Conservation (phyloP, 2,797 vertebrate species). For the Anisognathus igniventris region DNA sequence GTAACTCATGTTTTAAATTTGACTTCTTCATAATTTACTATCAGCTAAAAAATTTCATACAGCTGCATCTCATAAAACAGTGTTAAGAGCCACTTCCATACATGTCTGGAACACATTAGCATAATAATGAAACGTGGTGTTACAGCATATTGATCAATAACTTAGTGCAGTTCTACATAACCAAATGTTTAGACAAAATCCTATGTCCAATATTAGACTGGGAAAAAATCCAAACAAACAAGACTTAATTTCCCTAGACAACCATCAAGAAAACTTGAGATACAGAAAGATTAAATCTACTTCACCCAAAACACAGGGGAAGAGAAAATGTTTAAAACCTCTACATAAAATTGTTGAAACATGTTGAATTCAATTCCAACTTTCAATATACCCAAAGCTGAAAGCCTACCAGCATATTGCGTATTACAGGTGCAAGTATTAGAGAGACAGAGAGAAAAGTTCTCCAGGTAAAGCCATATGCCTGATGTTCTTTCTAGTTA, state of each 20-base stretch:
- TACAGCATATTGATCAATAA: background rate
- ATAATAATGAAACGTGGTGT: background rate
- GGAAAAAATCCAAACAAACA: background rate
- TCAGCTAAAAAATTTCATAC: background rate
- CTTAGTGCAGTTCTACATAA: background rate
- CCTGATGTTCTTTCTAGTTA: background rate
- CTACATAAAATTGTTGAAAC: background rate
- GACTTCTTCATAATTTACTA: background rate
- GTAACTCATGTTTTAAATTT: background rate
- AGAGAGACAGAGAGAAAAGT: background rate
- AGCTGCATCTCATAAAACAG: background rate
- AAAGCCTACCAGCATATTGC: background rate
- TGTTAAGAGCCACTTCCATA: background rate
- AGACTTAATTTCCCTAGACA: background rate
- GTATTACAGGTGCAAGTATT: background rate
- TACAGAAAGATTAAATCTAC: background rate
- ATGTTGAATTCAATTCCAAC: background rate
- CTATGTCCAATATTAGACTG: background rate
- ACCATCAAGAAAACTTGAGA: background rate
- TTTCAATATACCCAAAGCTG: background rate
- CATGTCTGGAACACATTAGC: background rate
- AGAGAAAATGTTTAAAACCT: background rate
- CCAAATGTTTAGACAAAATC: background rate
- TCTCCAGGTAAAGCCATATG: background rate
- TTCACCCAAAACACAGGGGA: background rate